Base-by-base conservation (phyloP, 2,113 vertebrate species). In the Anthoscopus minutus region DNA sequence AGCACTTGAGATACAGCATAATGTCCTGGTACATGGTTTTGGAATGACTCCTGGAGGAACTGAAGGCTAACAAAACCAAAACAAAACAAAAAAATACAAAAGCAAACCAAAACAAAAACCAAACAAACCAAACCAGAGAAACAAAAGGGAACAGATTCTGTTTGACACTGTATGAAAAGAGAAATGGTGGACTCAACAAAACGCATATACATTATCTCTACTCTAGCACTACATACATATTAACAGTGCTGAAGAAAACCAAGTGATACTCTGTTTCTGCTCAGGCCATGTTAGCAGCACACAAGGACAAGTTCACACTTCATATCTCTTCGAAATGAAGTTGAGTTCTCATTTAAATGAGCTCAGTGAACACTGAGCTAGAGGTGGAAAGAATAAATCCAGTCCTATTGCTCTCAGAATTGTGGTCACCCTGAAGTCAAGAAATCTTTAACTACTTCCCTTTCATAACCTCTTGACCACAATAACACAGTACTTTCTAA, bases 161-260 rank as follows among this genome's bases (percentile, higher is more conserved):
- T 80, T 78, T 76, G 19, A 13, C 10, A 14, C 8, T 3, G 13
- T 57, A n/a, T 31, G 14, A 57, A 82, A 64, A 50, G 31, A 57
- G 30, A 79, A 14, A n/a, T 25, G 33, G 20, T 77, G 47, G 20
- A 50, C 11, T 44, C n/a, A 61, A 16, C 4, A 44, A 58, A 83
- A 53, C 1, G 19, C 11, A 28, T 50, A 38, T 14, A 12, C 9
- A 66, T 81, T 84, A 11, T 64, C 40, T 84, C 19, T n/a, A 4
- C 35, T 62, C 9, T 66, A 50, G 35, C 9, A 13, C 8, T 65
- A 27, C 6, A 2, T 11, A 35, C 0, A 0, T 48, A 48, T 51
- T 16, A 66, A 85, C 22, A n/a, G 16, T 2, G 2, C 65, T 61
- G 28, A 76, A 56, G 30, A 60, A 73, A 67, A 81, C 33, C 23